phyloP scores from a whole-genome alignment of 53 echinoderm and acorn worm genomes.

The Holothuria leucospilota region DNA sequence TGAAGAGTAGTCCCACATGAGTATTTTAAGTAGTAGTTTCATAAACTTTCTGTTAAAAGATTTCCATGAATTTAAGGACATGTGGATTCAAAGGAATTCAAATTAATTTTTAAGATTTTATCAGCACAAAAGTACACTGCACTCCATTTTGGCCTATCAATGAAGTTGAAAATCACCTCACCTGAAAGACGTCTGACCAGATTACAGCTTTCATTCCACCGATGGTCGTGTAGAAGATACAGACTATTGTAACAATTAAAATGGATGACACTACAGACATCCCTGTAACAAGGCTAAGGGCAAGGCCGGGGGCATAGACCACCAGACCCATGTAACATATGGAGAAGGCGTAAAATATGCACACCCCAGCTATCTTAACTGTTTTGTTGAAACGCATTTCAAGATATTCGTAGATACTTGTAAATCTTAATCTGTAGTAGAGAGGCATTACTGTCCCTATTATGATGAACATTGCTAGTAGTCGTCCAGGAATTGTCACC shows the following conservation, averaged over 20 bases:
- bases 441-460: not conserved
- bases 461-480: not conserved
- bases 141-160: too few species aligned
- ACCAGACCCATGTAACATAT: slow-evolving; percentile 20
- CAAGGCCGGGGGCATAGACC: slow-evolving; percentile 22
- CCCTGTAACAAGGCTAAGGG: not conserved
- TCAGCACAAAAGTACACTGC: too few species aligned
- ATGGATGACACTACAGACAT: slow-evolving; percentile 22
- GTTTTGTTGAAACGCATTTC: not conserved
- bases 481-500: slow-evolving; percentile 4
- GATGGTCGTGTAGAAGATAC: not conserved
- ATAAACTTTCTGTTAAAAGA: too few species aligned
- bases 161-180: not conserved
- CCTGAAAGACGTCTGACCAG: slow-evolving; percentile 37
- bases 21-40: too few species aligned
- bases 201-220: slow-evolving; percentile 36
- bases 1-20: too few species aligned
- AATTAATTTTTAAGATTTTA: too few species aligned
- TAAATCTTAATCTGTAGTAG: slow-evolving; percentile 11
- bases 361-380: slow-evolving; percentile 1
- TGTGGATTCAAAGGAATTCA: too few species aligned
- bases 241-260: not conserved
- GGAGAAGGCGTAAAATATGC: not conserved
- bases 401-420: not conserved
- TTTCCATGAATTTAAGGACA: too few species aligned